A percentile compares a stretch with the other conserved stretches of the same genome.
These are phyloP conservation scores for Otis tarda DNA, from an alignment of 2,113 vertebrate genomes.

Conservation along the genomic window DNA sequence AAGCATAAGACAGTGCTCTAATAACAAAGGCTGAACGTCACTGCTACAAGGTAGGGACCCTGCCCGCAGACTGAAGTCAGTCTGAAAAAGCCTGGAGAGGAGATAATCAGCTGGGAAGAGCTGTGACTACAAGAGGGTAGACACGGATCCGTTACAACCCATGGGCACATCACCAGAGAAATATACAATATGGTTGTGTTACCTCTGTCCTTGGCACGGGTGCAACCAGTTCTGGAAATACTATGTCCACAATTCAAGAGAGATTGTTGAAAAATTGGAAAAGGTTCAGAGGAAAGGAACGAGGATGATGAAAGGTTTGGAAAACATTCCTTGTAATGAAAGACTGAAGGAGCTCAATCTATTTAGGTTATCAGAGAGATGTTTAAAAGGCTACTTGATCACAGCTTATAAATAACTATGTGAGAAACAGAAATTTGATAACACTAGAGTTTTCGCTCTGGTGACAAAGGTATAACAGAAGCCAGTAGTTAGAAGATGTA, in stretches of 20 bases:
- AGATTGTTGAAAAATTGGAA: slow-evolving; percentile 47
- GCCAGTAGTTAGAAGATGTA: neutral
- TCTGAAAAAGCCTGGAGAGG: neutral
- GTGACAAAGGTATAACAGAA: slow-evolving; percentile 43
- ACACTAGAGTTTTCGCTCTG: neutral
- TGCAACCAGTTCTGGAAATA: slow-evolving; percentile 17
- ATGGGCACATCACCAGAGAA: neutral
- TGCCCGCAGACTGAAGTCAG: neutral
- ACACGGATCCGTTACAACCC: neutral
- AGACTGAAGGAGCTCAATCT: neutral
- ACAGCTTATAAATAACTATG: slow-evolving; percentile 36
- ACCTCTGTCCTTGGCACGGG: slow-evolving; percentile 25
- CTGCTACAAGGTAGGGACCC: neutral
- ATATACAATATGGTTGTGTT: neutral
- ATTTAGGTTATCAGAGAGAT: slow-evolving; percentile 37
- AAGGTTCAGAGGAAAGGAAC: slow-evolving; percentile 44
- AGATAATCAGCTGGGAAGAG: neutral
- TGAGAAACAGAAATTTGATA: slow-evolving; percentile 43
- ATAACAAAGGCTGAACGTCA: neutral
- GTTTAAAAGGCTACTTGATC: slow-evolving; percentile 28
- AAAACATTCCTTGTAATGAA: slow-evolving; percentile 47
- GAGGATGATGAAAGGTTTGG: slow-evolving; percentile 35
- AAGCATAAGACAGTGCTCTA: neutral
- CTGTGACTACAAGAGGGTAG: neutral
- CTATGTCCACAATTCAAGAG: neutral